phyloP scores from a whole-genome alignment of 2,113 vertebrate genomes.

The Octodon degus region DNA sequence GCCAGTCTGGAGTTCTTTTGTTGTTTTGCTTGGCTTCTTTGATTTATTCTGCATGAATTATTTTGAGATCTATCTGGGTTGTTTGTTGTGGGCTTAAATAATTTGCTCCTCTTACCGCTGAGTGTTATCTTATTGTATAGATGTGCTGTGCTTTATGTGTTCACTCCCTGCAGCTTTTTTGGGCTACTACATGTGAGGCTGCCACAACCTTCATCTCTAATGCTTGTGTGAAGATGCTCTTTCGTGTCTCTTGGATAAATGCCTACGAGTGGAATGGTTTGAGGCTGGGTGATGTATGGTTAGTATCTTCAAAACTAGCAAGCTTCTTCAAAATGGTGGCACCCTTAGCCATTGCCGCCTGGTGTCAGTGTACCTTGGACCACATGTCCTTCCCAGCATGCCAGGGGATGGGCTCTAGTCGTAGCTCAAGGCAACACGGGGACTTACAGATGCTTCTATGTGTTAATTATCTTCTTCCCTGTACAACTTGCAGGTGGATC shows the following conservation, averaged over 20 bases:
- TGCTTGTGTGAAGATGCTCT: neutral
- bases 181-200: neutral
- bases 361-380: neutral
- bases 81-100: neutral
- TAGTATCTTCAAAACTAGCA: neutral
- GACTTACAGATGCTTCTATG: neutral
- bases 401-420: neutral
- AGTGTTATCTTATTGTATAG: neutral
- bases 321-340: neutral
- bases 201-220: neutral
- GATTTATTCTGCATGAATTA: neutral
- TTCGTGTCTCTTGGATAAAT: neutral
- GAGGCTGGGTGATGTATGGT: neutral
- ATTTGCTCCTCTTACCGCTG: neutral
- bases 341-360: no score
- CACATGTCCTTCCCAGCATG: neutral
- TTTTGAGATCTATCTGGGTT: neutral
- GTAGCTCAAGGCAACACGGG: neutral
- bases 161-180: neutral
- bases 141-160: neutral
- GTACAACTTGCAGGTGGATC: neutral
- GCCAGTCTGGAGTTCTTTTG: neutral
- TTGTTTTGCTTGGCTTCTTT: neutral
- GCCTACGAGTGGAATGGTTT: neutral
- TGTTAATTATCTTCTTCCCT: neutral